These are phyloP conservation scores for Phoxinus dragarum DNA, from an alignment of 2,797 vertebrate genomes.

Conservation along the genomic window DNA sequence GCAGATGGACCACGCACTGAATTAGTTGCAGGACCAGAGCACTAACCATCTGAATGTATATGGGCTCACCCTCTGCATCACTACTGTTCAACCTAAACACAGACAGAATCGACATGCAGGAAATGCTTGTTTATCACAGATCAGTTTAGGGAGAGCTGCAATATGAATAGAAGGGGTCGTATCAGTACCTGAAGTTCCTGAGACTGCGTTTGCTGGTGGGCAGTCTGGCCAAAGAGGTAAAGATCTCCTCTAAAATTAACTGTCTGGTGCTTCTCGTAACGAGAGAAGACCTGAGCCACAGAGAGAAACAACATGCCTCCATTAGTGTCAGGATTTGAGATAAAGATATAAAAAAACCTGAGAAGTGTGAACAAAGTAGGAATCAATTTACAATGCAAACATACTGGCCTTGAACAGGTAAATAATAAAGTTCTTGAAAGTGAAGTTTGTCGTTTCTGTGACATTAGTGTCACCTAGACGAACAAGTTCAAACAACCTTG, in stretches of 20 bases:
- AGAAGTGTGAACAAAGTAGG: not conserved
- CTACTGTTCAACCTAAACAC: constrained; percentile 91
- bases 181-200: constrained; percentile 93
- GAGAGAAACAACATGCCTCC: not conserved
- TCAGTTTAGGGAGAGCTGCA: not conserved
- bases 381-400: not conserved
- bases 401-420: not conserved
- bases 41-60: constrained; percentile 99
- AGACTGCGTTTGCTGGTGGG: constrained; percentile 98
- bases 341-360: not conserved
- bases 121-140: not conserved
- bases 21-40: constrained; percentile 96
- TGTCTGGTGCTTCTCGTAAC: constrained; percentile 97
- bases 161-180: not conserved
- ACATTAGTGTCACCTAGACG: not conserved
- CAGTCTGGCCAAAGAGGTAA: constrained; percentile 94
- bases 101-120: not conserved
- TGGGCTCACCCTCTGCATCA: constrained; percentile 92
- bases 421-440: not conserved
- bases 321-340: not conserved
- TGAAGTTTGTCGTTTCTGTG: not conserved
- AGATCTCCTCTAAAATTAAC: constrained; percentile 97
- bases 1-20: constrained; percentile 97
- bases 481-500: not conserved
- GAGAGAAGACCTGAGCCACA: constrained; percentile 88